phyloP scores from a whole-genome alignment of 2,797 vertebrate species.

The Eremophila alpestris region DNA sequence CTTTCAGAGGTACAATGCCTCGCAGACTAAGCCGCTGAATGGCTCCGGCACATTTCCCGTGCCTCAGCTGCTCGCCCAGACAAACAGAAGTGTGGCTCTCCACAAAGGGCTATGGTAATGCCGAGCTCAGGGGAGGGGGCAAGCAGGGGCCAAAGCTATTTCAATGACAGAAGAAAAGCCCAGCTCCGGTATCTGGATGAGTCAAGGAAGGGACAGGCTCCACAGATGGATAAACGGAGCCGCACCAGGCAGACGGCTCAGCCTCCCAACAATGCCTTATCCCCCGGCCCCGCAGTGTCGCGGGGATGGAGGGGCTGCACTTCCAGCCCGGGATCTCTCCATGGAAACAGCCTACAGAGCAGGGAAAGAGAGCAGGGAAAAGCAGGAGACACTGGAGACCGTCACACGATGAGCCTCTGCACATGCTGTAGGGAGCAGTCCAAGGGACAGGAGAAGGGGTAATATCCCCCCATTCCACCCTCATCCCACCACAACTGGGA shows the following conservation, averaged over 20 bases:
- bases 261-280: not conserved
- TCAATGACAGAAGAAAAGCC: conserved; percentile 50
- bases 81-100: conserved; percentile 63
- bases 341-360: not conserved
- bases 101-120: conserved; percentile 59
- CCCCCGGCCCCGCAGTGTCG: not conserved
- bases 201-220: not conserved
- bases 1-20: conserved; percentile 65
- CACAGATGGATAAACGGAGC: not conserved
- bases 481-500: not conserved
- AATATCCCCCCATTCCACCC: not conserved
- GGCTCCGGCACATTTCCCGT: conserved; percentile 43
- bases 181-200: not conserved
- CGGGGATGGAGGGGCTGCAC: not conserved
- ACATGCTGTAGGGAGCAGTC: fast-evolving
- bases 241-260: not conserved
- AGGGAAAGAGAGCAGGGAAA: fast-evolving
- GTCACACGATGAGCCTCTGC: fast-evolving
- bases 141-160: conserved; percentile 30
- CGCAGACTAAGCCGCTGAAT: conserved; percentile 49
- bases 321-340: not conserved
- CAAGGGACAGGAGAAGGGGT: not conserved
- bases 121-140: not conserved
- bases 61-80: conserved; percentile 67
- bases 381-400: not conserved